Evolutionary conservation across 2,888 invertebrate genomes (phyloP).

Genomic region (Sinopyrophorus schimmeli): DNA sequence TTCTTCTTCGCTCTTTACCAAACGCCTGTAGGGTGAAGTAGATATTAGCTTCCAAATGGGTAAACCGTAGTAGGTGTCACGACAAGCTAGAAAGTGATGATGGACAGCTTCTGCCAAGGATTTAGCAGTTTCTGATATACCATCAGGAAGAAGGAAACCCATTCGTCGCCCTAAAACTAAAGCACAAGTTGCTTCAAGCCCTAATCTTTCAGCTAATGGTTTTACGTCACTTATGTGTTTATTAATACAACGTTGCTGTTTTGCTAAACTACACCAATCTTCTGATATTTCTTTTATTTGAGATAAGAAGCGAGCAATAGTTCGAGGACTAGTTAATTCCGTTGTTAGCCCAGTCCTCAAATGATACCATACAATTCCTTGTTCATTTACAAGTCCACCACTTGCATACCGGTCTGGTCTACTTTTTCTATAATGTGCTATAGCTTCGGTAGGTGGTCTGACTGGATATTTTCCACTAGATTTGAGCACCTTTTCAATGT

Average conservation of each 20-base stretch:
- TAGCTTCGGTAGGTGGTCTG: slow-evolving; percentile 81
- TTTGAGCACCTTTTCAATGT: slow-evolving; percentile 76
- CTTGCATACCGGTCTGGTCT: slow-evolving; percentile 81
- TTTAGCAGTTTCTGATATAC: slow-evolving; percentile 59
- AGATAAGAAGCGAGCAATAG: slow-evolving; percentile 74
- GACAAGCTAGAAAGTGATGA: slow-evolving; percentile 74
- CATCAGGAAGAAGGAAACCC: slow-evolving; percentile 64
- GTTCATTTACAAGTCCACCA: slow-evolving; percentile 83
- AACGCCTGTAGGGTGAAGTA: slow-evolving; percentile 70
- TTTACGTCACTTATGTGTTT: slow-evolving; percentile 67
- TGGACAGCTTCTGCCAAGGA: slow-evolving; percentile 74
- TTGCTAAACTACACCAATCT: slow-evolving; percentile 73
- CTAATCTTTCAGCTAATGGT: slow-evolving; percentile 75
- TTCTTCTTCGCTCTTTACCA: slow-evolving; percentile 74
- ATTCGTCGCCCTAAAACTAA: slow-evolving; percentile 78
- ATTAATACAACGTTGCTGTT: slow-evolving; percentile 57
- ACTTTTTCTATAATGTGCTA: slow-evolving; percentile 72
- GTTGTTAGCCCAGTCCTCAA: slow-evolving; percentile 73
- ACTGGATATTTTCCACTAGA: slow-evolving; percentile 75
- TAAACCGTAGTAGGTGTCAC: slow-evolving; percentile 81
- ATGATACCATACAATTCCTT: slow-evolving; percentile 72
- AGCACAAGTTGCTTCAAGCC: slow-evolving; percentile 79
- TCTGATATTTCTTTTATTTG: slow-evolving; percentile 75
- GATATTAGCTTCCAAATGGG: slow-evolving; percentile 82
- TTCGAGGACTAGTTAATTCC: slow-evolving; percentile 74